A percentile compares a stretch with the other conserved stretches of the same genome.
Conservation (phyloP, 2,113 vertebrate species). For the Amphilophus citrinellus region DNA sequence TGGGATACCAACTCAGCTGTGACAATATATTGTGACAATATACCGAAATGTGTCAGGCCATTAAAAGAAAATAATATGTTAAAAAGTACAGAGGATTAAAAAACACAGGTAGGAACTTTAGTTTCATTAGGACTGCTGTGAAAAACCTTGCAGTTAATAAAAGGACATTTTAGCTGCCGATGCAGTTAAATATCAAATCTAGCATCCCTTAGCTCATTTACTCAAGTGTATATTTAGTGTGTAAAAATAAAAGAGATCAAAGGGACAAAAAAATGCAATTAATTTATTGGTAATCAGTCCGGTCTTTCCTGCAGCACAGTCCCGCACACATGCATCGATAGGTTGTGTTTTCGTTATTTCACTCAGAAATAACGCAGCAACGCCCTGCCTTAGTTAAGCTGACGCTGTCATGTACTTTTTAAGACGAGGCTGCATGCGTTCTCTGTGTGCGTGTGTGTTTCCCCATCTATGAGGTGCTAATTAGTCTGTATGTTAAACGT, state of each 20-base stretch:
- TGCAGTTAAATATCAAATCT: not conserved
- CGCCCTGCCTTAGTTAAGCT: not conserved
- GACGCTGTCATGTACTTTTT: slow-evolving; percentile 23
- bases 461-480: slow-evolving; percentile 13
- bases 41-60: not conserved
- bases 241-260: not conserved
- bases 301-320: not conserved
- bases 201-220: not conserved
- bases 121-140: slow-evolving; percentile 3
- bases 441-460: not conserved
- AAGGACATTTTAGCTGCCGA: slow-evolving; percentile 3
- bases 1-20: not conserved
- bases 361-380: slow-evolving; percentile 11
- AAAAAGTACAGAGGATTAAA: not conserved
- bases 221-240: not conserved
- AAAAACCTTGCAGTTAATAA: slow-evolving; percentile 3
- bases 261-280: not conserved
- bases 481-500: not conserved
- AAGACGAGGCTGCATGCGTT: not conserved
- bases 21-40: not conserved
- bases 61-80: not conserved
- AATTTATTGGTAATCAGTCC: slow-evolving; percentile 3
- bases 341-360: slow-evolving; percentile 21
- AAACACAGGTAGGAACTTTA: not conserved
- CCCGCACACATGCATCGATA: not conserved